Conservation (phyloP, 2,888 invertebrate genomes). For the Acanthosepion esculentum region DNA sequence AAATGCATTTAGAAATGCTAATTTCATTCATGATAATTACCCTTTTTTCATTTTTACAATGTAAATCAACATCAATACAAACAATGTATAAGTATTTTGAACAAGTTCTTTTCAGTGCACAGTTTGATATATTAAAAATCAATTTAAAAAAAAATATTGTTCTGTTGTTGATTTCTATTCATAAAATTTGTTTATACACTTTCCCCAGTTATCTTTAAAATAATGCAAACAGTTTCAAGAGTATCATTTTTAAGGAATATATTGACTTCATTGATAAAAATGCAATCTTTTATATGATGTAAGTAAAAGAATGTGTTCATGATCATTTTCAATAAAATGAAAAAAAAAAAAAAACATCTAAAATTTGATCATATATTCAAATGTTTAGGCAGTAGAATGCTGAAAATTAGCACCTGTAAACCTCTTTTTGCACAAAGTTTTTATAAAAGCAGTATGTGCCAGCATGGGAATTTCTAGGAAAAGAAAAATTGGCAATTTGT, state of each 20-base stretch:
- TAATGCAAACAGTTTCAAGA: neutral
- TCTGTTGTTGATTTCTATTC: neutral
- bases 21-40: neutral
- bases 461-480: neutral
- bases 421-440: neutral
- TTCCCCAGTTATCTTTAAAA: neutral
- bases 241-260: neutral
- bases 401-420: neutral
- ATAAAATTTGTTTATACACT: neutral
- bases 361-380: neutral
- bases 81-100: neutral
- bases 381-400: neutral
- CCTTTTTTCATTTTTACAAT: neutral
- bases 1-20: neutral
- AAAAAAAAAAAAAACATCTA: neutral
- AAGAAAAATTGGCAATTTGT: neutral
- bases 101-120: neutral
- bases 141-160: too few relatives aligned
- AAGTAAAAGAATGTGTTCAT: neutral
- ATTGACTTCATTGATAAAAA: neutral
- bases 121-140: neutral
- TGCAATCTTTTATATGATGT: neutral
- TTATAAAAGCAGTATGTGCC: neutral
- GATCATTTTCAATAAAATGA: neutral
- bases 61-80: neutral